phyloP scores from a whole-genome alignment of 1,140 invertebrate genomes.

The Drosophila kohkoa region DNA sequence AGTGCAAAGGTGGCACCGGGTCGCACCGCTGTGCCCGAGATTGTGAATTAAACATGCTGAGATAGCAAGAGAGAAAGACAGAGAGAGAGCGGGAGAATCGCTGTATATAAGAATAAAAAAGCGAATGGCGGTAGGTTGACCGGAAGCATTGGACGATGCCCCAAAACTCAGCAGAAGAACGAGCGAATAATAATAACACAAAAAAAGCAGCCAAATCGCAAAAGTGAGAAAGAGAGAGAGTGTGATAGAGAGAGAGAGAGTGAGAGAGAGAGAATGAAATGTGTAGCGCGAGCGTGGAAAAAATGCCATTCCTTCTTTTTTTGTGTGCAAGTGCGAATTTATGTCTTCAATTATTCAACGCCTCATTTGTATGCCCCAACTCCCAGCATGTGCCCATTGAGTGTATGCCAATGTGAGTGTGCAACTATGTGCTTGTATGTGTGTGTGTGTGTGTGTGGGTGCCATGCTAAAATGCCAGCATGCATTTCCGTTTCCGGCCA shows the following conservation, averaged over 20 bases:
- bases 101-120: slow-evolving; percentile 68
- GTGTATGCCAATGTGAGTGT: slow-evolving; percentile 1
- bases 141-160: slow-evolving; percentile 52
- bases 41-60: slow-evolving; percentile 79
- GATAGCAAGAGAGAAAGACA: slow-evolving; percentile 25
- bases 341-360: slow-evolving; percentile 83
- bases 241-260: not conserved
- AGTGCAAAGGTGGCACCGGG: slow-evolving; percentile 76
- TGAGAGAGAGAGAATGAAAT: not conserved
- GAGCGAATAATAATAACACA: slow-evolving; percentile 45
- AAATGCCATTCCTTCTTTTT: slow-evolving; percentile 46
- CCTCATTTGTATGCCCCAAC: slow-evolving; percentile 75
- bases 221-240: not conserved
- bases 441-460: slow-evolving; percentile 35
- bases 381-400: slow-evolving; percentile 21
- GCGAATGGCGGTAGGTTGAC: slow-evolving; percentile 60
- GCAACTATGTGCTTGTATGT: slow-evolving; percentile 3
- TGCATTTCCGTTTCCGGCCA: slow-evolving; percentile 81
- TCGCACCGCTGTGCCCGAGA: slow-evolving; percentile 71
- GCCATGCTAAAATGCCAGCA: slow-evolving; percentile 78
- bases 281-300: slow-evolving; percentile 8
- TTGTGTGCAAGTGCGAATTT: slow-evolving; percentile 77
- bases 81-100: slow-evolving; percentile 27
- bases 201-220: not conserved
- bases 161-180: slow-evolving; percentile 37